These are phyloP conservation scores for Anoplopoma fimbria DNA, from an alignment of 2,113 vertebrate genomes.

Conservation along the genomic window DNA sequence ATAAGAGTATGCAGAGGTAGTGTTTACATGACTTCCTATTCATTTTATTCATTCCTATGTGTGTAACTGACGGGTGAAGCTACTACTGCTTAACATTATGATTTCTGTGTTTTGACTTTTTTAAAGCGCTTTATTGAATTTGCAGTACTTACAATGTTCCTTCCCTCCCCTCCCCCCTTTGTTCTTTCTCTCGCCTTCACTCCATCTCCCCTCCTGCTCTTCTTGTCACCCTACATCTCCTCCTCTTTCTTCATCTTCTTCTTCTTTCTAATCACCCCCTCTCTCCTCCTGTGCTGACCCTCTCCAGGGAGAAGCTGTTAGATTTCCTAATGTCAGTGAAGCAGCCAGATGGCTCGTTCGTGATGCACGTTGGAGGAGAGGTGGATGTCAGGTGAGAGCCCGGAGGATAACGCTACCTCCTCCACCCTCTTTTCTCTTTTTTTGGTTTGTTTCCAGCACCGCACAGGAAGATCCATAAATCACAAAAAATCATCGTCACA, in stretches of 20 bases:
- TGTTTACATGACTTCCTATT: not conserved
- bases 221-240: not conserved
- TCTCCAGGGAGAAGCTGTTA: slow-evolving; percentile 92
- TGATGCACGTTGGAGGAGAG: slow-evolving; percentile 96
- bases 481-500: not conserved
- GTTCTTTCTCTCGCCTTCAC: not conserved
- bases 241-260: too few species aligned
- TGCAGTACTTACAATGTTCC: not conserved
- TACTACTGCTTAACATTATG: not conserved
- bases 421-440: not conserved
- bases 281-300: slow-evolving; percentile 4
- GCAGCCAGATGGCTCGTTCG: slow-evolving; percentile 94
- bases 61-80: not conserved
- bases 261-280: not conserved
- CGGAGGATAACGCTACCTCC: not conserved
- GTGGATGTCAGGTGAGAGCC: slow-evolving; percentile 94
- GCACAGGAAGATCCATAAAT: not conserved
- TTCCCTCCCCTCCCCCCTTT: not conserved
- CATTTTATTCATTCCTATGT: not conserved
- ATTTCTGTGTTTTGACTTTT: slow-evolving; percentile 24
- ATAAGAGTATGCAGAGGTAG: not conserved
- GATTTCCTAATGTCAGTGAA: slow-evolving; percentile 92
- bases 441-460: not conserved
- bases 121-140: slow-evolving; percentile 10
- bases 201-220: not conserved